Evolutionary conservation across 2,888 invertebrate genomes (phyloP), one percentile per base, ranked within the genome.

Genomic region (Drosophila buzzatii): DNA sequence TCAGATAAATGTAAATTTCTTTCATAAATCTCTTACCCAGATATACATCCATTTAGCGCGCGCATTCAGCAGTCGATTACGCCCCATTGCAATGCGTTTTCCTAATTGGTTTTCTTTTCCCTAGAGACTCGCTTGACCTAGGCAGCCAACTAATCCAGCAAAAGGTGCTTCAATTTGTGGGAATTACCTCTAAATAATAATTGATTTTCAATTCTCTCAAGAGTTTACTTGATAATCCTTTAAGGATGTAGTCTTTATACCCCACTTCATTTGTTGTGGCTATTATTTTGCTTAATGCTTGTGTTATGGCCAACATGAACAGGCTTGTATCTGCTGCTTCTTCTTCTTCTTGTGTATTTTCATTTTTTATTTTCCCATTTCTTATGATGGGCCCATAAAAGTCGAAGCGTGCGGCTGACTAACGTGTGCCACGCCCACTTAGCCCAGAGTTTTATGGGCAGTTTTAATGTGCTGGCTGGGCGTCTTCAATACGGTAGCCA

Each of bases 381-480:
- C 67, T 44, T 49, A 27, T 44, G 67, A 49, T 49, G 18, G 31
- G 49, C 51, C 44, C 55, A 71, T 65, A 60, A 76, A 74, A 53
- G 35, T 57, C 41, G 64, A 74, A 76, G 76, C 76, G 76, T 60
- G 67, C 58, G 53, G 9, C 68, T 56, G 61, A 10, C 57, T 47
- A 59, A 51, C 55, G 44, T 23, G 44, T 60, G 77, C 55, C 75
- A 72, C 73, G 78, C 73, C 75, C 44, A 72, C 59, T 56, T 62
- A 42, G 75, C 61, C 55, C 57, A 59, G 41, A 59, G 41, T 55
- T 76, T 76, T 41, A 76, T 67, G 60, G 56, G 4, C 41, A 61
- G 47, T 65, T 74, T 61, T 55, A 76, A 62, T 70, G 71, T 12
- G 39, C 23, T 45, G 67, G 63, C 47, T 57, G 60, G 59, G 44